phyloP scores from a whole-genome alignment of 2,797 vertebrate genomes.

The Adelosebastes latens region DNA sequence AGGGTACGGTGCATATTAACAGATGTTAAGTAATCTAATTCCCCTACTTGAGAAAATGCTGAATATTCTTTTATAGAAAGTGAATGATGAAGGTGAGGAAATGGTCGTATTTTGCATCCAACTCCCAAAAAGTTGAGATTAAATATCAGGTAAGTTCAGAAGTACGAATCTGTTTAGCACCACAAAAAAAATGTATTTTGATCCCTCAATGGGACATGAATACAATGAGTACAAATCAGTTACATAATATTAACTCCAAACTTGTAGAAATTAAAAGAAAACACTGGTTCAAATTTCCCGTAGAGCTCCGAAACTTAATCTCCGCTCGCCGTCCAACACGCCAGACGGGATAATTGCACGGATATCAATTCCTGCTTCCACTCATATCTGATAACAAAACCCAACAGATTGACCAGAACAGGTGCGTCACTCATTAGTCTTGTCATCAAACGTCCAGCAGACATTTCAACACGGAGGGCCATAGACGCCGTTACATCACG shows the following conservation, averaged over 20 bases:
- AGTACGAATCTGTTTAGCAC: background rate
- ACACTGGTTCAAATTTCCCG: slow-evolving; percentile 12
- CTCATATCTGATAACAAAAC: slow-evolving; percentile 32
- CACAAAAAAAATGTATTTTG: rapidly evolving
- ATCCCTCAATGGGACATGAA: background rate
- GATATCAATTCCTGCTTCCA: background rate
- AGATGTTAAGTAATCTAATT: background rate
- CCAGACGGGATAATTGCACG: slow-evolving; percentile 5
- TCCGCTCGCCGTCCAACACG: slow-evolving; percentile 7
- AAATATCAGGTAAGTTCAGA: background rate
- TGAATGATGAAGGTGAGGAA: background rate
- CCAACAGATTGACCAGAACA: background rate
- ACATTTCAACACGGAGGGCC: background rate
- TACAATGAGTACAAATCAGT: background rate
- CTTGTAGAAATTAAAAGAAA: background rate
- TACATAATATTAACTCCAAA: background rate
- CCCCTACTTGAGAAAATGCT: background rate
- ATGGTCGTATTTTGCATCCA: background rate
- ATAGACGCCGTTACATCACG: background rate
- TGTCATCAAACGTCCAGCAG: background rate
- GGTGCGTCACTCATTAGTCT: background rate
- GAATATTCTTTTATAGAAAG: background rate
- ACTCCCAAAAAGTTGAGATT: background rate
- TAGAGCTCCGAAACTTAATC: background rate
- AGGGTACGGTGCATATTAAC: background rate